Evolutionary conservation across 2,888 invertebrate species (phyloP).

Genomic region (Torymus tubicola): DNA sequence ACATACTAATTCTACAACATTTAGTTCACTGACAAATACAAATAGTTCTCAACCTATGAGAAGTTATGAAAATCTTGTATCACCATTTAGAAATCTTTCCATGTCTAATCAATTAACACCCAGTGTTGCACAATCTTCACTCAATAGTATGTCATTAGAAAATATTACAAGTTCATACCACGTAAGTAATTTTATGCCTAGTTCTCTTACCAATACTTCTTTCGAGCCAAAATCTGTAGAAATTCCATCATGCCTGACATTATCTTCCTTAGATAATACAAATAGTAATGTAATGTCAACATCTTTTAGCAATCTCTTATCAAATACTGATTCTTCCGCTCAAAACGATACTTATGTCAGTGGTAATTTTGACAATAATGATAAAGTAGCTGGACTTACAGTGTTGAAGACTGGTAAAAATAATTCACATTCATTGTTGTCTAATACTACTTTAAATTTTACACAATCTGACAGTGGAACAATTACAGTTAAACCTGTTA

Average conservation of each 20-base stretch:
- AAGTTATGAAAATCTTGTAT: conserved; percentile 53
- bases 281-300: conserved; percentile 70
- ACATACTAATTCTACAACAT: conserved; percentile 5
- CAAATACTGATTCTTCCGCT: conserved; percentile 40
- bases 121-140: conserved; percentile 51
- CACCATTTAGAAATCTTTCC: conserved; percentile 51
- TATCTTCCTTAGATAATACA: conserved; percentile 61
- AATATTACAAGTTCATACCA: conserved; percentile 56
- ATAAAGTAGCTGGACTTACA: conserved; percentile 29
- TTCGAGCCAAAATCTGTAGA: conserved; percentile 64
- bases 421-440: conserved; percentile 12
- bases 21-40: conserved; percentile 31
- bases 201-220: conserved; percentile 62
- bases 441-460: conserved; percentile 16
- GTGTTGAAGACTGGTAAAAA: conserved; percentile 34
- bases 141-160: conserved; percentile 60
- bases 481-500: conserved; percentile 34
- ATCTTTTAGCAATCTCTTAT: conserved; percentile 65
- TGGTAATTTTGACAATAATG: conserved; percentile 36
- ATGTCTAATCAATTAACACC: conserved; percentile 50
- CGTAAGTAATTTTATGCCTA: conserved; percentile 31
- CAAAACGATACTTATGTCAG: conserved; percentile 48
- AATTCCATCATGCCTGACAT: conserved; percentile 60
- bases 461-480: conserved; percentile 9
- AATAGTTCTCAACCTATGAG: conserved; percentile 53